phyloP scores from a whole-genome alignment of 2,888 invertebrate species.

The Tricholauxania praeusta region DNA sequence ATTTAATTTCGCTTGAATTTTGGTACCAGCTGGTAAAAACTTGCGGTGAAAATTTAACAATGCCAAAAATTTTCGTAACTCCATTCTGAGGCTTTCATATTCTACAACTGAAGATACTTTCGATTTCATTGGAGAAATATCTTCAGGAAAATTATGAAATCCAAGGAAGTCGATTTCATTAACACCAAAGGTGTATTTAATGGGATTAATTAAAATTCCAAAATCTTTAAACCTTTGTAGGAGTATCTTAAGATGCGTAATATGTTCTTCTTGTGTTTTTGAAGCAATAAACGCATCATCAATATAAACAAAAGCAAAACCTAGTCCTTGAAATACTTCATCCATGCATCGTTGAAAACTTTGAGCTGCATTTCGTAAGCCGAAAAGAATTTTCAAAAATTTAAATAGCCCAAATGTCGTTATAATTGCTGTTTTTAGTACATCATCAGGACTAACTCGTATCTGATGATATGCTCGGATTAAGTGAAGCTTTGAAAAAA shows the following conservation, averaged over 20 bases:
- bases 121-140: too few species aligned
- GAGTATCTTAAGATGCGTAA: slow-evolving; percentile 10
- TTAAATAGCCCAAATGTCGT: slow-evolving; percentile 36
- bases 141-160: too few species aligned
- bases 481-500: slow-evolving; percentile 37
- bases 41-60: too few species aligned
- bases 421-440: slow-evolving; percentile 29
- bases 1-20: too few species aligned
- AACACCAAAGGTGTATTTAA: slow-evolving; percentile 32
- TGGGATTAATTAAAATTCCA: slow-evolving; percentile 21
- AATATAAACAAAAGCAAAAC: slow-evolving; percentile 20
- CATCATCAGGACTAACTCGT: slow-evolving; percentile 48
- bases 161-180: slow-evolving; percentile 25
- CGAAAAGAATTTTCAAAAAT: slow-evolving; percentile 54
- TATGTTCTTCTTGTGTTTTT: slow-evolving; percentile 19
- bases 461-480: slow-evolving; percentile 45
- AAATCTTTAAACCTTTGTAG: slow-evolving; percentile 17
- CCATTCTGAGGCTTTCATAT: too few species aligned
- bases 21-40: too few species aligned
- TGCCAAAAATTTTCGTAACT: too few species aligned
- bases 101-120: too few species aligned
- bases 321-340: too few species aligned
- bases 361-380: slow-evolving; percentile 8
- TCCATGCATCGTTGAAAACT: slow-evolving; percentile 5
- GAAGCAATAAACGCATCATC: slow-evolving; percentile 27